Base-by-base conservation (phyloP, 2,113 vertebrate genomes). In the Rhabdomys dilectus region DNA sequence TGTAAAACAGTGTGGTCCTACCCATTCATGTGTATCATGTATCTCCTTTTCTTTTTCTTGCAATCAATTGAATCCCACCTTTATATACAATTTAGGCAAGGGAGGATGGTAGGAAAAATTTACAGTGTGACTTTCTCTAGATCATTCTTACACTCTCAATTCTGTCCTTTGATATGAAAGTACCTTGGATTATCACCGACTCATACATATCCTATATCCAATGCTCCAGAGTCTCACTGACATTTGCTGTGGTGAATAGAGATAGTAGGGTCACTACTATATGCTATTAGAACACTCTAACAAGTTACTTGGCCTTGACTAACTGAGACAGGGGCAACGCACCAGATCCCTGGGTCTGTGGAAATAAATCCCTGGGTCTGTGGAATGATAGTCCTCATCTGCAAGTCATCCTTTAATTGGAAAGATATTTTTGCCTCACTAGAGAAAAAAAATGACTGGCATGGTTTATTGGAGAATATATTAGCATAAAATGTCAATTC, bases 1-100 rank as follows among this genome's bases (percentile, higher is more conserved):
- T 64, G 7, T 11, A 96, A 12, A 89, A 87, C n/a, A 26, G 16
- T 73, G 3, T 68, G 60, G 86, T 70, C 34, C 21, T 81, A 48
- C 31, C 22, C 58, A 76, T 82, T 92, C n/a, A 56, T 64, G 39
- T 42, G 85, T 82, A 36, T 68, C 42, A 81, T 34, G 87, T 88
- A 48, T 86, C 3, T 22, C 8, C 7, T 3, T 3, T 80, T 42
- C 75, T 42, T 39, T 19, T 21, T 64, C 24, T 88, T 78, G 78
- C 73, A 29, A 13, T 60, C 87, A 22, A 7, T 73, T 24, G 56
- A 96, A 92, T 85, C 53, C 91, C 13, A 85, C 73, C 48, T 60
- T 70, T 72, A 12, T 62, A 93, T 93, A 77, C 76, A 97, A 89
- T 91, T 82, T 29, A 91, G 29, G 34, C 88, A 95, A 93, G 11